Percentiles rank a stretch among this genome's conserved stretches.
These are phyloP conservation scores for Phrixothrix hirtus DNA, from an alignment of 2,888 invertebrate species.

Conservation along the genomic window DNA sequence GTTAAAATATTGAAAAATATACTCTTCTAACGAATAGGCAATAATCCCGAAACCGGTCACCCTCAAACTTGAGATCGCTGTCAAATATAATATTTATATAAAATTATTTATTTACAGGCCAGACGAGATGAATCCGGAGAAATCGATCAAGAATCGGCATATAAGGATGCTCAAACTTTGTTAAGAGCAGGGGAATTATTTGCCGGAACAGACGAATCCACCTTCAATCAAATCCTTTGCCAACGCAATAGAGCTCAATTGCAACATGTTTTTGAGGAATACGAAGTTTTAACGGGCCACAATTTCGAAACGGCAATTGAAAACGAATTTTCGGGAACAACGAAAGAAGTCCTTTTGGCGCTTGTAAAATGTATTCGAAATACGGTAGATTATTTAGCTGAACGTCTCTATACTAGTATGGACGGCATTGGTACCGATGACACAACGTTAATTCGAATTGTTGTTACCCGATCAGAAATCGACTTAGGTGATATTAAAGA, in stretches of 20 bases:
- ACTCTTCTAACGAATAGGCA: no score
- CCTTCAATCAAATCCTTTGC: constrained; percentile 81
- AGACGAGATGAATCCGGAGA: constrained; percentile 80
- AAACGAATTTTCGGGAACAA: constrained; percentile 77
- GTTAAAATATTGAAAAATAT: no score
- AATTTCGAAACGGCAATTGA: constrained; percentile 78
- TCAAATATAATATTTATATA: neutral
- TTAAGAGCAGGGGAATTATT: constrained; percentile 72
- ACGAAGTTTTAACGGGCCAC: constrained; percentile 76
- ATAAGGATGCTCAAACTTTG: constrained; percentile 79
- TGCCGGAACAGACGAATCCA: constrained; percentile 81
- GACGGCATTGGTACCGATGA: constrained; percentile 89
- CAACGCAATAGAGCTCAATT: constrained; percentile 74
- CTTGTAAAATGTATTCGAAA: constrained; percentile 73
- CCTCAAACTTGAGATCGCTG: no score
- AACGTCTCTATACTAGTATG: constrained; percentile 84
- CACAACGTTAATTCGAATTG: constrained; percentile 79
- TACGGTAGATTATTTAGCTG: constrained; percentile 80
- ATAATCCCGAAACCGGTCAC: no score
- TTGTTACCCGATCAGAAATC: constrained; percentile 81
- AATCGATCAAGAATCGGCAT: constrained; percentile 71
- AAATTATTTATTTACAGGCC: constrained; percentile 58
- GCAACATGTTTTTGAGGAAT: constrained; percentile 63
- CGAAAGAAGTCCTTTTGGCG: constrained; percentile 76
- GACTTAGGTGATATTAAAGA: constrained; percentile 84